phyloP scores from a whole-genome alignment of 1,140 invertebrate species.

The Lepidurus arcticus region DNA sequence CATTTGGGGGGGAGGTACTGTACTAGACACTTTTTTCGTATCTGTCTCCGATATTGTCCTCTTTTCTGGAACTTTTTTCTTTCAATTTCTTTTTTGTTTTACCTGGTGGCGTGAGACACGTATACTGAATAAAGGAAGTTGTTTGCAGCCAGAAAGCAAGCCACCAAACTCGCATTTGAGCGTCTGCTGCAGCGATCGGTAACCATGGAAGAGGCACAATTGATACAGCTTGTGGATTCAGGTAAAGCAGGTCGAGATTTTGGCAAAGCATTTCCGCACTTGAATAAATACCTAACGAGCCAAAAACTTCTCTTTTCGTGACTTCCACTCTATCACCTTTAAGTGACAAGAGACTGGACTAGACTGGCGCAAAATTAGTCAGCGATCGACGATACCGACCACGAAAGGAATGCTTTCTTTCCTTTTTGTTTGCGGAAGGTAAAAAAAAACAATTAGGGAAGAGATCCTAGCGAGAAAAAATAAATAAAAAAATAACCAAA shows the following conservation, averaged over 20 bases:
- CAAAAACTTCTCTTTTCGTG: not conserved
- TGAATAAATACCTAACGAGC: not conserved
- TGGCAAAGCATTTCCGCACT: not conserved
- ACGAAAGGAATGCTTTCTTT: not conserved
- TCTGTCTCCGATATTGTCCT: not conserved
- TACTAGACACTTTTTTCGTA: not conserved
- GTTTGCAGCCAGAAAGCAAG: not conserved
- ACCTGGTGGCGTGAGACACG: slow-evolving; percentile 2
- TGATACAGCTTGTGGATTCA: not conserved
- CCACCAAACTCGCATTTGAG: slow-evolving; percentile 7
- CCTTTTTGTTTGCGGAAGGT: not conserved
- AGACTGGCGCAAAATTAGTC: not conserved
- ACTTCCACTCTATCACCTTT: not conserved
- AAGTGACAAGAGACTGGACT: not conserved
- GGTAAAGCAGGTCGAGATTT: not conserved
- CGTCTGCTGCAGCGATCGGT: not conserved
- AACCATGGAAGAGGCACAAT: not conserved
- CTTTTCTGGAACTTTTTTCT: not conserved
- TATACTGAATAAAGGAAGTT: not conserved
- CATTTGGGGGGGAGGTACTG: not conserved
- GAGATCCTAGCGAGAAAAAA: not conserved
- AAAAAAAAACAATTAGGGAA: not conserved
- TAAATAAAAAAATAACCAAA: not conserved
- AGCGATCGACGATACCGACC: slow-evolving; percentile 7
- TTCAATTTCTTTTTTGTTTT: not conserved